Evolutionary conservation across 2,113 vertebrate species (phyloP).

Genomic region (Nansenia antarctica): DNA sequence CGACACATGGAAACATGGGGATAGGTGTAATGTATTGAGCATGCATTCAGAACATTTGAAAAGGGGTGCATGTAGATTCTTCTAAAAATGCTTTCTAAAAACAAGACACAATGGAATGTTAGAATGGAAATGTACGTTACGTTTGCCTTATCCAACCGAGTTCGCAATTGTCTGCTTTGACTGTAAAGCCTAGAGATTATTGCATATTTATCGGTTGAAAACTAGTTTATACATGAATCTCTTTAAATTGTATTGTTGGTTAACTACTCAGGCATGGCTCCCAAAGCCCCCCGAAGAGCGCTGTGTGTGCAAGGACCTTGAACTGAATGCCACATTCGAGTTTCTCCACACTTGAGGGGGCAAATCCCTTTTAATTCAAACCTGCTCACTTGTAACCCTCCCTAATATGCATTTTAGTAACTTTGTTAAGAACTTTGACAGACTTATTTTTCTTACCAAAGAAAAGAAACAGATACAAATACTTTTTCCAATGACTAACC

Average conservation of each 20-base stretch:
- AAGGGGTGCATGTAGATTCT: too few species aligned
- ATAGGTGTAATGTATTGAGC: too few species aligned
- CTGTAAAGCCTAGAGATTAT: slow-evolving; percentile 12
- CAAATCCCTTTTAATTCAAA: slow-evolving; percentile 17
- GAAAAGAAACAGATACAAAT: background rate
- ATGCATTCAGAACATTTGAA: too few species aligned
- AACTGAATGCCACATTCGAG: background rate
- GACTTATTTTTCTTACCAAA: background rate
- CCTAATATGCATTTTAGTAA: slow-evolving; percentile 1
- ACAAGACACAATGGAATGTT: background rate
- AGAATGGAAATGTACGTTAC: too few species aligned
- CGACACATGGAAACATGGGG: too few species aligned
- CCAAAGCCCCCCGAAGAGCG: background rate
- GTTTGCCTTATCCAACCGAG: background rate
- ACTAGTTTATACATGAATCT: slow-evolving; percentile 5
- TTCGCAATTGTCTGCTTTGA: background rate
- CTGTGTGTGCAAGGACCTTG: background rate
- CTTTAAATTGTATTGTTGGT: slow-evolving; percentile 10
- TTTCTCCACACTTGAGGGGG: slow-evolving; percentile 10
- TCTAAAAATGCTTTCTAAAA: background rate
- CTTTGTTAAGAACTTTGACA: slow-evolving; percentile 5
- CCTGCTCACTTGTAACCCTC: background rate
- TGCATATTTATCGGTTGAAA: background rate
- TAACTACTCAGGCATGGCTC: background rate
- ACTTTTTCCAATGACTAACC: background rate